A percentile compares a stretch with the other conserved stretches of the same genome.
Evolutionary conservation across 2,797 vertebrate genomes (phyloP).

Genomic region (Prionace glauca): DNA sequence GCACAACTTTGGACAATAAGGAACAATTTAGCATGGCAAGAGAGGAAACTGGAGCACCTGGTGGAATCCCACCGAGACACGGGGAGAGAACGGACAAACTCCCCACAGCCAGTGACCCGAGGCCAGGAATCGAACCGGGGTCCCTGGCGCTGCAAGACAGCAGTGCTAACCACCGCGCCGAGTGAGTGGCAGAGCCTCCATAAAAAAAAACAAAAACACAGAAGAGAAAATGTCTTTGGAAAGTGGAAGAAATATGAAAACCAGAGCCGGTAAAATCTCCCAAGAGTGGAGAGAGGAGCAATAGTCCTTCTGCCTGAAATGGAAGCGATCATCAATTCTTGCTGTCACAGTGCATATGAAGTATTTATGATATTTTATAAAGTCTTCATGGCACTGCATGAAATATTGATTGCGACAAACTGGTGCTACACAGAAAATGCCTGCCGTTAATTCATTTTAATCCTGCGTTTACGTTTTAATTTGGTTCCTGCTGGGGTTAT

Average conservation of each 20-base stretch:
- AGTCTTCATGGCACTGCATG: conserved; percentile 22
- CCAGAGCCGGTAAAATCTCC: background rate
- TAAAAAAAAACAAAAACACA: background rate
- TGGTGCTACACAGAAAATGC: background rate
- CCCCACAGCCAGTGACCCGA: too few relatives aligned
- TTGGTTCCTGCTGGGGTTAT: background rate
- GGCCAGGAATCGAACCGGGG: too few relatives aligned
- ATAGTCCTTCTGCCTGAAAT: background rate
- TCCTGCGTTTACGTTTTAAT: conserved; percentile 10
- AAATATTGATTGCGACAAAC: conserved; percentile 32
- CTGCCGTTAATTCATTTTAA: conserved; percentile 32
- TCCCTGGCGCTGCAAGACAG: too few relatives aligned
- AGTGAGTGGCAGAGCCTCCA: background rate
- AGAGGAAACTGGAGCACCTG: too few relatives aligned
- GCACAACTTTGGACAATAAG: too few relatives aligned
- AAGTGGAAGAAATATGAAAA: background rate
- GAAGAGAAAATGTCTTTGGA: background rate
- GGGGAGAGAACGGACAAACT: too few relatives aligned
- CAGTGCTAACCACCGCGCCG: too few relatives aligned
- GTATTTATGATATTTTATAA: conserved; percentile 36
- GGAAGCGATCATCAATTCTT: conserved; percentile 23
- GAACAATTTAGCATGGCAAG: too few relatives aligned
- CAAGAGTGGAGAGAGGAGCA: background rate
- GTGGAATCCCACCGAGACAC: too few relatives aligned
- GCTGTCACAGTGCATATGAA: conserved; percentile 29